Evolutionary conservation across 2,113 vertebrate genomes (phyloP).

Genomic region (Sinocyclocheilus rhinocerous): DNA sequence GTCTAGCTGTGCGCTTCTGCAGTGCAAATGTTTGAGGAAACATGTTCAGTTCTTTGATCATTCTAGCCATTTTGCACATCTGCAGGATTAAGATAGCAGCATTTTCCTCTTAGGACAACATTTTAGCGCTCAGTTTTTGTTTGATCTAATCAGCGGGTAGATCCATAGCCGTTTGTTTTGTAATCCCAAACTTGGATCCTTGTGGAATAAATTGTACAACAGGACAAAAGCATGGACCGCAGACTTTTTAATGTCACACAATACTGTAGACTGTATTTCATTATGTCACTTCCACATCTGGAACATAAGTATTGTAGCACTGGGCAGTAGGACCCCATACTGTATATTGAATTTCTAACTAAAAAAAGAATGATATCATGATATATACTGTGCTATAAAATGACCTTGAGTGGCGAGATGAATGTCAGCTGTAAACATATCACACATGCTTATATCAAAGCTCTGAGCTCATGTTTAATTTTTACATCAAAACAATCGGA

Average conservation of each 20-base stretch:
- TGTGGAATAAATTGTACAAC: background rate
- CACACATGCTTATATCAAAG: conserved; percentile 1
- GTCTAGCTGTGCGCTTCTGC: background rate
- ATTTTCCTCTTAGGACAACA: background rate
- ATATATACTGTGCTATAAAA: no score
- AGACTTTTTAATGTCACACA: conserved; percentile 22
- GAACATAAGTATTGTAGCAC: background rate
- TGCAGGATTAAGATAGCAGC: background rate
- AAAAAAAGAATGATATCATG: no score
- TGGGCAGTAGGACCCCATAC: background rate
- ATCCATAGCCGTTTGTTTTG: background rate
- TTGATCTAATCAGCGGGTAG: background rate
- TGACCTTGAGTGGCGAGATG: background rate
- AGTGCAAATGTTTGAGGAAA: conserved; percentile 3
- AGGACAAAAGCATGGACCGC: background rate
- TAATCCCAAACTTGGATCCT: background rate
- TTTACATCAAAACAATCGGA: background rate
- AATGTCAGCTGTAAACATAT: background rate
- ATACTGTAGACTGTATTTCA: background rate
- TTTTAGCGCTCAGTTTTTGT: background rate
- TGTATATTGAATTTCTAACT: no score
- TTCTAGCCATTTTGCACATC: conserved; percentile 1
- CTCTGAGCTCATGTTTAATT: background rate
- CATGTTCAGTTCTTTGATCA: background rate
- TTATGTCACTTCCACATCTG: background rate